Evolutionary conservation across 2,797 vertebrate species (phyloP), one percentile per base, ranked within the genome.

Genomic region (Bryconaethiops microstoma): DNA sequence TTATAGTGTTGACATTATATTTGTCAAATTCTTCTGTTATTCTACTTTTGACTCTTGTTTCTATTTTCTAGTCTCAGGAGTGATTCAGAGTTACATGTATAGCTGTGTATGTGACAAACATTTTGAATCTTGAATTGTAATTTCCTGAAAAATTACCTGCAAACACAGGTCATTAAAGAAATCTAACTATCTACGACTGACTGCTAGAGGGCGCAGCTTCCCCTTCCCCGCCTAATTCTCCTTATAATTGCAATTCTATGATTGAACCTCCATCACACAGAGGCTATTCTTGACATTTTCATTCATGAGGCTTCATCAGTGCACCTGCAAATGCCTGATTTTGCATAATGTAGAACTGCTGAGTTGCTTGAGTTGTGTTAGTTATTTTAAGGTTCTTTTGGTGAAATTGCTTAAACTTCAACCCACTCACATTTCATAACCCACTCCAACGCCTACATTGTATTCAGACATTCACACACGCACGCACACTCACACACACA

Each of bases 401-500:
- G 55, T 64, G 23, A 77, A 72, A 64, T 72, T 29, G 48, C 23
- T 65, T 77, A 13, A 65, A 77, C 69, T 64, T 77, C 71, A 82
- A 76, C 85, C 80, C 84, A 80, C 77, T 67, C 70, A 40, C 63
- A 67, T 82, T 82, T 79, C 80, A 59, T 80, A 82, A 74, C 76
- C 25, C 82, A 70, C 64, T 68, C 29, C 23, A 69, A 67, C 63
- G 55, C 81, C 76, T 80, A 71, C 57, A 50, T 4, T 17, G 60
- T 65, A 62, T 40, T 72, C 16, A 72, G 25, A 78, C n/a, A n/a
- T n/a, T n/a, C n/a, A n/a, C n/a, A n/a, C n/a, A n/a, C n/a, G n/a
- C n/a, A n/a, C n/a, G n/a, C n/a, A n/a, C n/a, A n/a, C n/a, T n/a
- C 55, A 85, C 42, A 71, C 71, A 76, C 75, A 73, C 75, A 79